phyloP scores from a whole-genome alignment of 2,113 vertebrate genomes.

The Malurus cyaneus region DNA sequence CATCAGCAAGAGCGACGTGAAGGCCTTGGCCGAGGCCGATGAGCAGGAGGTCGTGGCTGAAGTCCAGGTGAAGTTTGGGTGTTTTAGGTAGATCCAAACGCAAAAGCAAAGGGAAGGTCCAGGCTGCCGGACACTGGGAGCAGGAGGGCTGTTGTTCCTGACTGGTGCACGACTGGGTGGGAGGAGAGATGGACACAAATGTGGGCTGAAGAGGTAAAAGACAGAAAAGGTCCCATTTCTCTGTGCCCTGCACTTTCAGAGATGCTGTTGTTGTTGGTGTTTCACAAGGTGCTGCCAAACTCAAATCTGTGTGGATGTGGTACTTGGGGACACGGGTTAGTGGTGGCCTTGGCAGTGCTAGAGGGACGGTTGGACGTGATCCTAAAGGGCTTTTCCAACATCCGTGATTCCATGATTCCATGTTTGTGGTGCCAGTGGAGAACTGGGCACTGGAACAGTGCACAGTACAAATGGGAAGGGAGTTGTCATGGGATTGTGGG shows the following conservation, averaged over 20 bases:
- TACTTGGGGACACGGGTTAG: background rate
- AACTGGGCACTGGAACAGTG: background rate
- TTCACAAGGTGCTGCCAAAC: background rate
- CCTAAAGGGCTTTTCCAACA: background rate
- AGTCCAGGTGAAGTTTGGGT: background rate
- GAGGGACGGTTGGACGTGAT: accelerated
- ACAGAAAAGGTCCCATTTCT: background rate
- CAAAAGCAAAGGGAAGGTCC: background rate
- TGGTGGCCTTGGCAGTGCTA: background rate
- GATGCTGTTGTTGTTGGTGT: background rate
- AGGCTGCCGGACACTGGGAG: background rate
- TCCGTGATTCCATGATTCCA: background rate
- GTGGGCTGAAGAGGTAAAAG: background rate
- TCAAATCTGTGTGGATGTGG: background rate
- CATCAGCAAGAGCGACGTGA: conserved; percentile 2
- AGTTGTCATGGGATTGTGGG: accelerated
- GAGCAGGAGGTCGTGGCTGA: conserved; percentile 20
- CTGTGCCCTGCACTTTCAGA: background rate
- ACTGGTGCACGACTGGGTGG: accelerated
- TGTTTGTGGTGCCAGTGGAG: background rate
- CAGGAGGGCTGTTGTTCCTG: background rate
- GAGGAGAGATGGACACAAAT: background rate
- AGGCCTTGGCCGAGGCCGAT: background rate
- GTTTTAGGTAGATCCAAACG: background rate
- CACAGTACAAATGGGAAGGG: background rate